Evolutionary conservation across 1,140 invertebrate genomes (phyloP).

Genomic region (Berghia stephanieae): DNA sequence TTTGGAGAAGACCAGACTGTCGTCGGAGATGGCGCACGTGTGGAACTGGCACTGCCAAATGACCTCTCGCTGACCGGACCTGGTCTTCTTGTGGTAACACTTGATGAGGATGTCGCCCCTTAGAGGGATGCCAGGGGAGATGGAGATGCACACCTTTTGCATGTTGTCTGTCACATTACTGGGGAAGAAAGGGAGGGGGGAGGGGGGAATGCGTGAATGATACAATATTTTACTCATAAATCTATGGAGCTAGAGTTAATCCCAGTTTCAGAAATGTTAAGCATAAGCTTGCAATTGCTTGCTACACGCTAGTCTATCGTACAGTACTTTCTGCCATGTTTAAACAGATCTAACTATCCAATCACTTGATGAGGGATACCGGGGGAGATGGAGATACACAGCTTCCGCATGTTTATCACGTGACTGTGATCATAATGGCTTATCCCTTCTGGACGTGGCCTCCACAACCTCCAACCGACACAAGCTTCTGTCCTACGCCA

Average conservation of each 20-base stretch:
- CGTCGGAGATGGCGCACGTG: slow-evolving; percentile 87
- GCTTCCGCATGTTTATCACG: slow-evolving; percentile 62
- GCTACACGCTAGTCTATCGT: no score
- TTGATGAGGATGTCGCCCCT: slow-evolving; percentile 89
- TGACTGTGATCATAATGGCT: no score
- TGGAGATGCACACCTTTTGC: slow-evolving; percentile 66
- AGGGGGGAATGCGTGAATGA: neutral
- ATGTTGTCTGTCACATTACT: slow-evolving; percentile 67
- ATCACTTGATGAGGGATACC: slow-evolving; percentile 81
- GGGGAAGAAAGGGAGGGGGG: slow-evolving; percentile 37
- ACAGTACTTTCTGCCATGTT: no score
- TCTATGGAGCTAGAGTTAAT: no score
- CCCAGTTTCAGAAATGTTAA: no score
- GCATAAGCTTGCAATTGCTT: no score
- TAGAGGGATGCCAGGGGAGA: slow-evolving; percentile 78
- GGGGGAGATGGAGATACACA: slow-evolving; percentile 70
- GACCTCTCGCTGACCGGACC: slow-evolving; percentile 68
- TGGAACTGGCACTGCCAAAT: slow-evolving; percentile 90
- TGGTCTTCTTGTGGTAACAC: slow-evolving; percentile 79
- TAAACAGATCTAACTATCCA: no score
- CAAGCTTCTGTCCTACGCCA: no score
- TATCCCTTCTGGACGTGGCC: no score
- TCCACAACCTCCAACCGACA: no score
- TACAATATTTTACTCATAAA: no score
- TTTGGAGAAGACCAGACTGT: slow-evolving; percentile 84